A percentile compares a stretch with the other conserved stretches of the same genome.
Conservation (phyloP, 2,113 vertebrate genomes). For the pig (Sus scrofa) region T2T-Sscrofa CM000819.6:125966501-125967000, state of each 20-base stretch:
- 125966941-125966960: neutral
- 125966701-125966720: too few species aligned
- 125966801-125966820: neutral
- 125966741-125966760: too few species aligned
- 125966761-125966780: too few species aligned
- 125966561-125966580: neutral
- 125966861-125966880: neutral
- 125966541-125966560: neutral
- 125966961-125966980: neutral
- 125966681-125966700: too few species aligned
- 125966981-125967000: neutral
- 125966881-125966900: neutral
- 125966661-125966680: too few species aligned
- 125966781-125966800: neutral
- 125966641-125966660: neutral
- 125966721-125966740: too few species aligned
- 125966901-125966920: neutral
- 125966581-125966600: neutral
- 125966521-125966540: neutral
- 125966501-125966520: neutral
- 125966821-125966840: neutral
- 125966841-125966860: neutral
- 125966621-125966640: neutral
- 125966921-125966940: neutral
- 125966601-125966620: neutral